Evolutionary conservation across 2,113 vertebrate species (phyloP), one percentile per base, ranked within the genome.

Genomic region (Parus major): DNA sequence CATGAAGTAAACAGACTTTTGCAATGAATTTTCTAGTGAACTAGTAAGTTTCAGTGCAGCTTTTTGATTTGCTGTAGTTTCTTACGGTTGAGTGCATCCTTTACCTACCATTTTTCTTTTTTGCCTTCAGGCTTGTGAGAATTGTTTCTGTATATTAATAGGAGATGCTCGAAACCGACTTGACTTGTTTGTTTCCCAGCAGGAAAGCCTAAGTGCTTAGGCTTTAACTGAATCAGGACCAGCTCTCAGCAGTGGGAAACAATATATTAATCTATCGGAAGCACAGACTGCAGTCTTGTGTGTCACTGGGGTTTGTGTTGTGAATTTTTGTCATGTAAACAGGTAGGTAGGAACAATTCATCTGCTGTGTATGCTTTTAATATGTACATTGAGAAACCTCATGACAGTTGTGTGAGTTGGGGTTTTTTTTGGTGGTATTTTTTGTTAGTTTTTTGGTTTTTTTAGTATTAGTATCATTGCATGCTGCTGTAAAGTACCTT

Each of bases 181-280:
- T 95, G 21, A 87, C 81, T 87, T 87, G 83, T 97, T 95, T 95
- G 92, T 95, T 92, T 96, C 94, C 72, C 93, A 90, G 96, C 96
- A 97, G 96, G 96, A 95, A 81, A 78, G 73, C 87, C 94, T 70
- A 33, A 88, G 69, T 88, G 68, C 89, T 97, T 90, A 93, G 93
- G 64, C 82, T 96, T 84, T 88, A 96, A 84, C 69, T 90, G 91
- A 93, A 95, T 96, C 85, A 95, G 79, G 94, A 95, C 82, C 86
- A 92, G 83, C 64, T 90, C 82, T 96, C 90, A 90, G 85, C 95
- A 95, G 94, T 90, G 87, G 93, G 94, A 93, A 86, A 82, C 73
- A 70, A 56, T 93, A 14, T 70, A 93, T 96, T 95, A 92, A 95
- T 91, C 86, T 91, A 1, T 86, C 33, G 93, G 90, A 96, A 91